phyloP scores from a whole-genome alignment of 2,113 vertebrate genomes.

The Microtus pennsylvanicus region DNA sequence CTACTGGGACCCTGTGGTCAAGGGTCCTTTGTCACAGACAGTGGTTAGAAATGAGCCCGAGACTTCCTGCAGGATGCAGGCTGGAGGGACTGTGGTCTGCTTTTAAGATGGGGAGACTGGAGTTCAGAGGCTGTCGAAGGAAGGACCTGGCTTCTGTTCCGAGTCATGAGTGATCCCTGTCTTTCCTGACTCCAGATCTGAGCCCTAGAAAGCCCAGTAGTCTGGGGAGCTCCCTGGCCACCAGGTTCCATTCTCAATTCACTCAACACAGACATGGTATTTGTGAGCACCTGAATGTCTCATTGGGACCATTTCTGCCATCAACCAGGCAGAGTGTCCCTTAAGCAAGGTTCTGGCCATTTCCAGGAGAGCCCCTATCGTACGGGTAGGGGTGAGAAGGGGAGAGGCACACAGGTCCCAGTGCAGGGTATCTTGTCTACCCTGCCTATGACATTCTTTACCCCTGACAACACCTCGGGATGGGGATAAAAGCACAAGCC shows the following conservation, averaged over 20 bases:
- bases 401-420: not conserved
- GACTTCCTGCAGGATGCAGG: not conserved
- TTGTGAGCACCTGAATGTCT: not conserved
- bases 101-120: not conserved
- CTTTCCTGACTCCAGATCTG: rapidly evolving
- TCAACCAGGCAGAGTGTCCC: not conserved
- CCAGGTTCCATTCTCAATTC: not conserved
- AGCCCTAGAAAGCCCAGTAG: not conserved
- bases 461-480: slow-evolving; percentile 48
- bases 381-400: not conserved
- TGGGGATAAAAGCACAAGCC: slow-evolving; percentile 59
- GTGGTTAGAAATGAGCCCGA: not conserved
- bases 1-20: not conserved
- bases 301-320: not conserved
- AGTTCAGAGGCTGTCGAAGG: not conserved
- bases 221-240: rapidly evolving
- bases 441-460: slow-evolving; percentile 61
- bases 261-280: not conserved
- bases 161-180: not conserved
- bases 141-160: not conserved
- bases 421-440: not conserved
- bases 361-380: not conserved
- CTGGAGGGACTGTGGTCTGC: not conserved
- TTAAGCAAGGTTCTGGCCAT: not conserved
- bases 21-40: not conserved